A percentile compares a stretch with the other conserved stretches of the same genome.
Evolutionary conservation across 2,888 invertebrate species (phyloP).

Genomic region (Xestia ashworthii): DNA sequence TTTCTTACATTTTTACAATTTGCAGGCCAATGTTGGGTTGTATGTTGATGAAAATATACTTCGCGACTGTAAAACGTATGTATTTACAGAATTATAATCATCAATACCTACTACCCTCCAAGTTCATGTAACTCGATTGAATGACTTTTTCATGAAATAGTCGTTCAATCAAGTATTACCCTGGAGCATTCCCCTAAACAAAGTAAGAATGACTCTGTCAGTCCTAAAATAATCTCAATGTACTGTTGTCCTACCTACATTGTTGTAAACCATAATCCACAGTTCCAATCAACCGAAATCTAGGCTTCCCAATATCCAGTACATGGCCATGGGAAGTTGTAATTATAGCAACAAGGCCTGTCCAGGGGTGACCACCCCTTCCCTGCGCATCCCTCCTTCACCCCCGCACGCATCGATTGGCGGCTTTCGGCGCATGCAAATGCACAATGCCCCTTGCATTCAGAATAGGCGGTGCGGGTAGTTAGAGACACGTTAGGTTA

Average conservation of each 20-base stretch:
- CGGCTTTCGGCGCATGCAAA: conserved; percentile 80
- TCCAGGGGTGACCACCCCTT: conserved; percentile 57
- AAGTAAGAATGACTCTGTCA: not conserved
- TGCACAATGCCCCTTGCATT: conserved; percentile 75
- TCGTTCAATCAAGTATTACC: no score
- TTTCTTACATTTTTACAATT: no score
- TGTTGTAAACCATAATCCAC: not conserved
- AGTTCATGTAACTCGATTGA: no score
- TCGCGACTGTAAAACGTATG: no score
- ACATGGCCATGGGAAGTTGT: conserved; percentile 66
- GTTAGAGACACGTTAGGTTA: conserved; percentile 49
- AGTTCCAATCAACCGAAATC: conserved; percentile 36
- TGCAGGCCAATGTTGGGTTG: no score
- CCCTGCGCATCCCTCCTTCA: conserved; percentile 41
- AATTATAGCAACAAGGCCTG: conserved; percentile 76
- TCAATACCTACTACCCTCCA: no score
- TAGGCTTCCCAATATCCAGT: conserved; percentile 35
- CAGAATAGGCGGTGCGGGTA: conserved; percentile 47
- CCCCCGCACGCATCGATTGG: conserved; percentile 83
- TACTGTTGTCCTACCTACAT: not conserved
- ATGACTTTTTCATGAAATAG: no score
- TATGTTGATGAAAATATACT: no score
- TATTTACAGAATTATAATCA: no score
- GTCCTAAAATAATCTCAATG: not conserved
- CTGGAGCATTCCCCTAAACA: no score